Base-by-base conservation (phyloP, 2,888 invertebrate species). In the Polydrusus tereticollis region DNA sequence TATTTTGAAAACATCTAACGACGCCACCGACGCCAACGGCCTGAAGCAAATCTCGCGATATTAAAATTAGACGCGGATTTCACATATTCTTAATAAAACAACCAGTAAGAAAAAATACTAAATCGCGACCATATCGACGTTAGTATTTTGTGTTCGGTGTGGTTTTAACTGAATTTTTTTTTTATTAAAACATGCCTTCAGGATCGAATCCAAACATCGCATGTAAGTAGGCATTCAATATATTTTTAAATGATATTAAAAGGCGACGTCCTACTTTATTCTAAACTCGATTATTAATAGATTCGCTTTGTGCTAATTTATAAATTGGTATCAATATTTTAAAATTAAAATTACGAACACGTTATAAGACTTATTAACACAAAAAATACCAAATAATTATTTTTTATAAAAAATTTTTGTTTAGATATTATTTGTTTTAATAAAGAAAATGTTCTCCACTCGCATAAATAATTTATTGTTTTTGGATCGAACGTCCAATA, bases 21-120 rank as follows among this genome's bases (percentile, higher is more conserved):
- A 41, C n/a, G n/a, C n/a, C n/a, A n/a, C n/a, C n/a, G n/a, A n/a
- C n/a, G n/a, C n/a, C n/a, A n/a, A n/a, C 45, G 43, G 64, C 70
- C 18, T 43, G 58, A 64, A 50, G 59, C 64, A 41, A 62, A 43
- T 45, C 45, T 50, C 16, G 29, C 65, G 43, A 36, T 45, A 43
- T 69, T 72, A 72, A 72, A 72, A 62, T 72, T 62, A 72, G 66
- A 60, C 21, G 26, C 66, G 59, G 50, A 52, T 72, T 72, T 66
- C 41, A 67, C 62, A 59, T 47, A 29, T 60, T 72, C 38, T 55
- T 26, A 62, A 55, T 21, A 67, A 72, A 72, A 60, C 62, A 60
- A 18, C 26, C 52, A 36, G 29, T 38, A n/a, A 33, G 59, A 33
- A 38, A 70, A 70, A 70, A 47, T 47, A 16, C 2, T 18, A 21